These are phyloP conservation scores for Tipula lateralis DNA, from an alignment of 2,888 invertebrate species.

Conservation along the genomic window DNA sequence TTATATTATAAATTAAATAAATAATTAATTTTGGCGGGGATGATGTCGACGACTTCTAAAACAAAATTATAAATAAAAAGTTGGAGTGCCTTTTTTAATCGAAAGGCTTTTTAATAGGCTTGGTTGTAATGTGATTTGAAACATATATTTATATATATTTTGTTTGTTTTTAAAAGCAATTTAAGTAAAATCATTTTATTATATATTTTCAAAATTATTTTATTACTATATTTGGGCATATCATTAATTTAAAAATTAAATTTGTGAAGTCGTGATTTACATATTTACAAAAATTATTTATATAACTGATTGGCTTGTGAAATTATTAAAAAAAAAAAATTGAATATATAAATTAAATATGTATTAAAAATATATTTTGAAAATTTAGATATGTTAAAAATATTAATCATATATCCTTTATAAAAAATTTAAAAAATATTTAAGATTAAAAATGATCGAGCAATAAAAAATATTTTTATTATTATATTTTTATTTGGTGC, in stretches of 20 bases:
- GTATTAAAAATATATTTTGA: not conserved
- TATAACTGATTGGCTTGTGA: conserved; percentile 3
- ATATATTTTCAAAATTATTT: not conserved
- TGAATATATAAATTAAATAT: not conserved
- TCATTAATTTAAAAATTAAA: conserved; percentile 11
- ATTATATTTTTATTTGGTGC: conserved; percentile 12
- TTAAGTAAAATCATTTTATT: not conserved
- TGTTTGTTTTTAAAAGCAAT: not conserved
- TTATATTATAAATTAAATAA: not conserved
- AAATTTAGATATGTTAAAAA: not conserved
- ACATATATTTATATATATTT: not conserved
- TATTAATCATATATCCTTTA: not conserved
- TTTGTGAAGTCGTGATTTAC: conserved; percentile 11
- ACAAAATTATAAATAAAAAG: not conserved
- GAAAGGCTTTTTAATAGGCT: not conserved
- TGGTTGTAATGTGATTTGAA: not conserved
- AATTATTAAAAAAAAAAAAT: not conserved
- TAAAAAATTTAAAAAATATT: not conserved
- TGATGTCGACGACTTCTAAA: not conserved
- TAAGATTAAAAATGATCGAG: not conserved
- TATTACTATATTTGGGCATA: conserved; percentile 1
- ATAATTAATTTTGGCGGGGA: not conserved
- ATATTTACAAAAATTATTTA: conserved; percentile 11
- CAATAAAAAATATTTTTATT: not conserved
- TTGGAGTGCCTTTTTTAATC: not conserved